These are phyloP conservation scores for Luscinia megarhynchos DNA, from an alignment of 2,797 vertebrate species.

Conservation along the genomic window DNA sequence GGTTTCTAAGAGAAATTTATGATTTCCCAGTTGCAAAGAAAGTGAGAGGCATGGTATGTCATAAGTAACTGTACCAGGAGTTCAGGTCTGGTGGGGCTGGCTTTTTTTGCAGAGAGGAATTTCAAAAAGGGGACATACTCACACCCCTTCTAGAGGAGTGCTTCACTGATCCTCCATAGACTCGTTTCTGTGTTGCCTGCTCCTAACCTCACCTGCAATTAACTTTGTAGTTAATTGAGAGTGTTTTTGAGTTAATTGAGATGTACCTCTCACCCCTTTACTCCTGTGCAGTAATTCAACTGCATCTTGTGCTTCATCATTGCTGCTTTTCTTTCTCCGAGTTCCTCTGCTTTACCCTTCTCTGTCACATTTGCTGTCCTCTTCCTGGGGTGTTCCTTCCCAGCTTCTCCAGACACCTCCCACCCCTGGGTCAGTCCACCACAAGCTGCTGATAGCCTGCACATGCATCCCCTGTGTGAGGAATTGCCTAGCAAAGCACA, in stretches of 20 bases:
- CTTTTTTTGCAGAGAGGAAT: neutral
- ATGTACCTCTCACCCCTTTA: neutral
- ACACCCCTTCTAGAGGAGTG: neutral
- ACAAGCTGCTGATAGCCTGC: rapidly evolving
- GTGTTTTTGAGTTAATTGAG: neutral
- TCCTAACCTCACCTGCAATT: neutral
- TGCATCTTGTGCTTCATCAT: neutral
- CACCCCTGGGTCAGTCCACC: neutral
- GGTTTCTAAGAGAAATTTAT: neutral
- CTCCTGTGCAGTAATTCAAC: neutral
- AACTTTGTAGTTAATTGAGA: neutral
- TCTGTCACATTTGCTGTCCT: neutral
- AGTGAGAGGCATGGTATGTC: neutral
- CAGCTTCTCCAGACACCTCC: neutral
- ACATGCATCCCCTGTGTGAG: rapidly evolving
- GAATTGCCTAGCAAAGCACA: neutral
- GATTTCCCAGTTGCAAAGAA: neutral
- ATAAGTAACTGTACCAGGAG: neutral
- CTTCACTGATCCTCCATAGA: neutral
- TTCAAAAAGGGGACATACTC: neutral
- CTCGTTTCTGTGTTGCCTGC: neutral
- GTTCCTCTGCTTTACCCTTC: neutral
- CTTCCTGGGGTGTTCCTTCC: neutral
- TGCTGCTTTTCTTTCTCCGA: neutral
- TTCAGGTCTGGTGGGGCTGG: neutral